phyloP scores from a whole-genome alignment of 2,113 vertebrate species.

The Dolichotis patagonum region DNA sequence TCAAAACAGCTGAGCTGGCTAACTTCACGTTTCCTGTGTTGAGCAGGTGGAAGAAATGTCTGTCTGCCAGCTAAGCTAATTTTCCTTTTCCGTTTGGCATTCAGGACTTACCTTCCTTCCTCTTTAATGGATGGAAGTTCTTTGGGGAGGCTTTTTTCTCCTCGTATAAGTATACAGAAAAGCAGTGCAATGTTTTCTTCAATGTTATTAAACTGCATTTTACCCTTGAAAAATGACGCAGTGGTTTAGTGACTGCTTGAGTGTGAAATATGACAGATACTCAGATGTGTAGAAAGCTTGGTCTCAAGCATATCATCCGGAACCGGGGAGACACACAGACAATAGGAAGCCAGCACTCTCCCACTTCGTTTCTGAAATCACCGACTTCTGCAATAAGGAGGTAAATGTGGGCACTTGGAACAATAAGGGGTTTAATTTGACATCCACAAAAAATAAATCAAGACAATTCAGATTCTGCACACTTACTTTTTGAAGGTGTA shows the following conservation, averaged over 20 bases:
- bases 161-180: slow-evolving; percentile 19
- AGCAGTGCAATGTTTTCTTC: slow-evolving; percentile 37
- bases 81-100: slow-evolving; percentile 61
- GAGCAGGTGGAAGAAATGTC: slow-evolving; percentile 59
- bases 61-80: slow-evolving; percentile 73
- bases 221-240: slow-evolving; percentile 51
- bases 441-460: background rate
- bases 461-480: background rate
- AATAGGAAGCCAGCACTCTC: background rate
- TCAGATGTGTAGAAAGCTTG: background rate
- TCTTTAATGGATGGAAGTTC: slow-evolving; percentile 62
- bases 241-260: background rate
- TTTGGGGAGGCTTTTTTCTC: slow-evolving; percentile 42
- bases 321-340: background rate
- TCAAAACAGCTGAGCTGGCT: slow-evolving; percentile 56
- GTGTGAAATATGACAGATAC: slow-evolving; percentile 30
- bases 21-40: background rate
- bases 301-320: background rate
- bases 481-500: background rate
- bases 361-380: background rate
- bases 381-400: no score
- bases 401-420: background rate
- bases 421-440: background rate
- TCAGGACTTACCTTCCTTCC: slow-evolving; percentile 52
- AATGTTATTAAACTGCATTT: slow-evolving; percentile 62